phyloP scores from a whole-genome alignment of 2,888 invertebrate species.

The Epicampocera succincta region DNA sequence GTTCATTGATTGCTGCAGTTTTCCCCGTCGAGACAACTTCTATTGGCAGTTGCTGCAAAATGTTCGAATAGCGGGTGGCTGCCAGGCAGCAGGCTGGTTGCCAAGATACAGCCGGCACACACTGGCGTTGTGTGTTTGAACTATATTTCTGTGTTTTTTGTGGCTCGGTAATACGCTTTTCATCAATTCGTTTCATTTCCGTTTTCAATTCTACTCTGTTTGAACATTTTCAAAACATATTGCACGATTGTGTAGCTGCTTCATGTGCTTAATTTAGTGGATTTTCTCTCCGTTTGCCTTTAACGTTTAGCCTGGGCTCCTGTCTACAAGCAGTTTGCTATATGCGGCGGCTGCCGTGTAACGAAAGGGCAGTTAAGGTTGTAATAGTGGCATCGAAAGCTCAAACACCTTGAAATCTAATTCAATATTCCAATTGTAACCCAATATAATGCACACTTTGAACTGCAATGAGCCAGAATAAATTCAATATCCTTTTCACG shows the following conservation, averaged over 20 bases:
- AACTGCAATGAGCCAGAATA: conserved; percentile 71
- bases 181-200: conserved; percentile 64
- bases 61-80: neutral
- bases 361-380: neutral
- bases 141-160: conserved; percentile 46
- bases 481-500: conserved; percentile 70
- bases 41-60: neutral
- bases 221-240: conserved; percentile 28
- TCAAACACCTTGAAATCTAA: conserved; percentile 60
- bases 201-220: conserved; percentile 40
- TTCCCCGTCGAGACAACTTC: neutral
- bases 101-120: conserved; percentile 26
- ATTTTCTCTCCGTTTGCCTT: conserved; percentile 31
- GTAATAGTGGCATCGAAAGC: conserved; percentile 18
- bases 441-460: conserved; percentile 69
- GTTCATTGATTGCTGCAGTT: conserved; percentile 39
- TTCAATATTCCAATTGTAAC: conserved; percentile 70
- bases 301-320: neutral
- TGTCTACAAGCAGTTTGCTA: neutral
- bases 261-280: conserved; percentile 38
- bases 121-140: conserved; percentile 9
- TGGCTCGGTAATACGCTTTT: conserved; percentile 29
- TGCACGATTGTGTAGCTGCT: neutral
- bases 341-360: neutral
- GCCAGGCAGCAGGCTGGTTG: conserved; percentile 11